phyloP scores from a whole-genome alignment of 1,140 invertebrate genomes.

The Physella acuta region DNA sequence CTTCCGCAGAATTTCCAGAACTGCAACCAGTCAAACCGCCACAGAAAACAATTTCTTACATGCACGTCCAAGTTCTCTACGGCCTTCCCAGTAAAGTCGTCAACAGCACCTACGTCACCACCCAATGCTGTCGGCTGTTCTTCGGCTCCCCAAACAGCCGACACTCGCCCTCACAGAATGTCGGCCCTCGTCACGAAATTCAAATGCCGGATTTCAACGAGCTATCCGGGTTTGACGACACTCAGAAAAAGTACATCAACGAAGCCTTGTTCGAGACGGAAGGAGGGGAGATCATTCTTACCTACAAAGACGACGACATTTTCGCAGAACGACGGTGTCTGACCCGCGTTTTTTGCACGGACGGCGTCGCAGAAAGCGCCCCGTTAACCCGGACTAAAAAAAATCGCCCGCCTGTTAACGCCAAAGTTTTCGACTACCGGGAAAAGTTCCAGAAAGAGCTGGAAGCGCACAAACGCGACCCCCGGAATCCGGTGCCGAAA shows the following conservation, averaged over 20 bases:
- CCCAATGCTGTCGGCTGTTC: conserved; percentile 5
- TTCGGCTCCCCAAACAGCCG: conserved; percentile 1
- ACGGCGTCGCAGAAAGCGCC: not conserved
- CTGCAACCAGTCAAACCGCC: not conserved
- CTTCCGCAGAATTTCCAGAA: not conserved
- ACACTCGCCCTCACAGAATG: not conserved
- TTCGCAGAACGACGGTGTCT: conserved; percentile 4
- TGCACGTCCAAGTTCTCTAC: conserved; percentile 4
- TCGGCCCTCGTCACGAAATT: not conserved
- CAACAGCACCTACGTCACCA: not conserved
- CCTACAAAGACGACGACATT: conserved; percentile 4
- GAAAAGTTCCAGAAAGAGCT: not conserved
- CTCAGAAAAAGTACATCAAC: not conserved
- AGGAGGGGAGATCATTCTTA: not conserved
- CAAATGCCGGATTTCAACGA: not conserved
- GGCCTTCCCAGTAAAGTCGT: not conserved
- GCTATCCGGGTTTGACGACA: not conserved
- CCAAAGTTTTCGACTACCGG: conserved; percentile 3
- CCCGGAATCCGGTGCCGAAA: not conserved
- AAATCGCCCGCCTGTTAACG: not conserved
- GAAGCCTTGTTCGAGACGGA: not conserved
- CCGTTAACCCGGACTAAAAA: not conserved
- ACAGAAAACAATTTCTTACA: not conserved
- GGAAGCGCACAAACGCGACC: not conserved
- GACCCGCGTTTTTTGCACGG: not conserved